Evolutionary conservation across 2,888 invertebrate genomes (phyloP).

Genomic region (Nesidiocoris tenuis): DNA sequence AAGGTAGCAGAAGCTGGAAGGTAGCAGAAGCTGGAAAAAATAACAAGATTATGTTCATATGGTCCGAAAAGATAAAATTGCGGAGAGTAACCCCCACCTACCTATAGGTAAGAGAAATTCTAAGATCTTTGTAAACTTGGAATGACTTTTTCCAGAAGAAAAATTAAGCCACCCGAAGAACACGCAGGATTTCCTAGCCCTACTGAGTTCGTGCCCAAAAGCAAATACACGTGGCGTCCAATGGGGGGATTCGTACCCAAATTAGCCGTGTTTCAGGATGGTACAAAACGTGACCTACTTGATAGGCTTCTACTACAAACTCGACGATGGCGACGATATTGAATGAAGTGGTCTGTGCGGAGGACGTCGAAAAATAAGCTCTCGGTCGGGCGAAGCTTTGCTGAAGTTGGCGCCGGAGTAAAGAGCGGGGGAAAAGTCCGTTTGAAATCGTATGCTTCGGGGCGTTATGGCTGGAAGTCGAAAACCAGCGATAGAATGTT

Average conservation of each 20-base stretch:
- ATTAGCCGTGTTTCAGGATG: neutral
- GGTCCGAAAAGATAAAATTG: too few relatives aligned
- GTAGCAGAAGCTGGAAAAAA: too few relatives aligned
- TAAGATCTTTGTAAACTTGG: too few relatives aligned
- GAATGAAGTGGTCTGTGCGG: neutral
- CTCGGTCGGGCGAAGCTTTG: neutral
- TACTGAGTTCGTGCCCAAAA: too few relatives aligned
- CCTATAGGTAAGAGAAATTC: too few relatives aligned
- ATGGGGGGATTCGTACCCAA: neutral
- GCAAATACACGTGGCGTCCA: too few relatives aligned
- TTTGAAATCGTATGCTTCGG: neutral
- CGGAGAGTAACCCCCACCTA: too few relatives aligned
- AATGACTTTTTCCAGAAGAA: too few relatives aligned
- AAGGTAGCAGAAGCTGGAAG: too few relatives aligned
- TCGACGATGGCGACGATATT: neutral
- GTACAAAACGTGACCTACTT: neutral
- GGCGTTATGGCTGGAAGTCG: neutral
- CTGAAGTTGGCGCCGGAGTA: neutral
- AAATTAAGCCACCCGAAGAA: too few relatives aligned
- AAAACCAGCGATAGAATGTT: neutral
- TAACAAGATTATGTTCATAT: too few relatives aligned
- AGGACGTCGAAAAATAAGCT: neutral
- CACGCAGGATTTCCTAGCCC: too few relatives aligned
- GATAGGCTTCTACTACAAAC: neutral
- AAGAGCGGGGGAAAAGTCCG: neutral